Base-by-base conservation (phyloP, 2,113 vertebrate species). In the Entelurus aequoreus region DNA sequence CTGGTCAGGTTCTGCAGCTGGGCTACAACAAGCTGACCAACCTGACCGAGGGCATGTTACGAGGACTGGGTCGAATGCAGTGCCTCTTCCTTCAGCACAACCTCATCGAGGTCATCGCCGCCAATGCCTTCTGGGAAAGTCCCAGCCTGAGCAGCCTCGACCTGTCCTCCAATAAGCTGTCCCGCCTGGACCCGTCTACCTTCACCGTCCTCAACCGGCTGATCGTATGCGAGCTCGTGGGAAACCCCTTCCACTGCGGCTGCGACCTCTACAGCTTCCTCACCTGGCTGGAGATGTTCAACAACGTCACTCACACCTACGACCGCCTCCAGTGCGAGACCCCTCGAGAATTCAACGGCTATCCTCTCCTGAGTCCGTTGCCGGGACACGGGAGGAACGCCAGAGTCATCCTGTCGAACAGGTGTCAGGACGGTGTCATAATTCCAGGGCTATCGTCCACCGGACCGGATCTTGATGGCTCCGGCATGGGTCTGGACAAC, bases 61-160 rank as follows among this genome's bases (percentile, higher is more conserved):
- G 96, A 0, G 97, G 97, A 54, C 92, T 99, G 87, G 90, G 94
- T 48, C 92, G 94, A 60, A 92, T 99, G 85, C 94, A 99, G 86
- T 96, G 94, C 80, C 94, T 99, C 72, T 99, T 96, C 65, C 90
- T 97, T 70, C 97, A 99, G 83, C 95, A 98, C 90, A 99, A 99
- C 86, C 90, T 98, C 69, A 94, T 99, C 7, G 97, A 99, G 85
- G 87, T 95, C 85, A 95, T 99, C 65, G 89, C 95, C 38, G 92
- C 87, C 72, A 91, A 94, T 61, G 94, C 95, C 77, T 98, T 99
- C 83, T 93, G 92, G n/a, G 96, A 98, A 86, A 95, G 95, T 74
- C 93, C 94, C 5, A 94, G 90, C 87, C 94, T 99, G 71, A 95
- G 92, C 85, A 98, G 94, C 88, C 93, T 99, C 14, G 96, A 99